These are phyloP conservation scores for Penelope pileata DNA, from an alignment of 2,113 vertebrate species.

Conservation along the genomic window DNA sequence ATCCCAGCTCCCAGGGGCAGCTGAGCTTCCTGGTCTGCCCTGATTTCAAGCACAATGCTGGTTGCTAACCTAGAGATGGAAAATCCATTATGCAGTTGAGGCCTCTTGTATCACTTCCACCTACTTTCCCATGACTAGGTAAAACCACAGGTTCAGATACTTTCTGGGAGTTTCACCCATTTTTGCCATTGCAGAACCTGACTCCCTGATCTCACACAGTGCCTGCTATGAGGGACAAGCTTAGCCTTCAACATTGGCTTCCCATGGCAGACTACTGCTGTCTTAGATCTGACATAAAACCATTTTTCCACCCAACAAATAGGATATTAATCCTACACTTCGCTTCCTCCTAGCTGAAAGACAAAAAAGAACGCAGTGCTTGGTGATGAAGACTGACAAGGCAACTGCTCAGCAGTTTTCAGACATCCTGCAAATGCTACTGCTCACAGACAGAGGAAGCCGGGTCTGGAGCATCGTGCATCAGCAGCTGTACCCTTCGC, in stretches of 20 bases:
- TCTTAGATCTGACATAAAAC: not conserved
- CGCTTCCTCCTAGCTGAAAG: not conserved
- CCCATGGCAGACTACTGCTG: not conserved
- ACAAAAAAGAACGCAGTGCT: not conserved
- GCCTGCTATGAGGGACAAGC: not conserved
- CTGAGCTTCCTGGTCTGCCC: not conserved
- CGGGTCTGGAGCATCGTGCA: not conserved
- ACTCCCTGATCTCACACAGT: not conserved
- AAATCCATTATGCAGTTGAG: not conserved
- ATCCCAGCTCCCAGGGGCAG: not conserved
- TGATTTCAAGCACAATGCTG: not conserved
- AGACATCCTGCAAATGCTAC: not conserved
- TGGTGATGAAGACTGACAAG: not conserved
- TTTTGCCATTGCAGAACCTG: not conserved
- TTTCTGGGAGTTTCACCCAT: not conserved
- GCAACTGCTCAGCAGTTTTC: not conserved
- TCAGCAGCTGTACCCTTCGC: not conserved
- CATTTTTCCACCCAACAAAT: not conserved
- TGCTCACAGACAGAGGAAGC: not conserved
- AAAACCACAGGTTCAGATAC: not conserved
- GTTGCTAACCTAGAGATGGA: not conserved
- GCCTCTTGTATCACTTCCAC: not conserved
- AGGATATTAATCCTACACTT: not conserved
- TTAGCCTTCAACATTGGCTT: not conserved
- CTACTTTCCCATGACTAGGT: not conserved